Evolutionary conservation across 1,140 invertebrate genomes (phyloP).

Genomic region (Drosophila ohnishii): DNA sequence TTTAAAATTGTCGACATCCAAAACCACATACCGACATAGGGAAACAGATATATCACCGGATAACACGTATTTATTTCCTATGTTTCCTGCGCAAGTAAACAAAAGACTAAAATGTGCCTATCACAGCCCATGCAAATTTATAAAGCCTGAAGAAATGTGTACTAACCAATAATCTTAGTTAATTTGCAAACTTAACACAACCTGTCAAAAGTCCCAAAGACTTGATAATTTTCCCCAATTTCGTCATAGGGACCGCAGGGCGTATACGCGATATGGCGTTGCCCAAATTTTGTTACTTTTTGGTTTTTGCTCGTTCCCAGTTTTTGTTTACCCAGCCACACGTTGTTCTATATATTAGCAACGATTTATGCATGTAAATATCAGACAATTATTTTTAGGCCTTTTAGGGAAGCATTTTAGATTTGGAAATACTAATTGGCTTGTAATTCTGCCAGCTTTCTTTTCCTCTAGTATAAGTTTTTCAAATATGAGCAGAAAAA

Average conservation of each 20-base stretch:
- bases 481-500: conserved; percentile 27
- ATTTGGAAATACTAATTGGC: conserved; percentile 16
- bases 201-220: conserved; percentile 5
- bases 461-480: conserved; percentile 52
- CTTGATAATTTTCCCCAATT: conserved; percentile 21
- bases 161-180: conserved; percentile 21
- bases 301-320: conserved; percentile 8
- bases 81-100: neutral
- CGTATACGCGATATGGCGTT: conserved; percentile 29
- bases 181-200: conserved; percentile 19
- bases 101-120: conserved; percentile 16
- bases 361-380: conserved; percentile 11
- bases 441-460: neutral
- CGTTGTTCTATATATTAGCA: neutral
- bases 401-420: neutral
- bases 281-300: conserved; percentile 20
- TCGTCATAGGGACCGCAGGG: neutral
- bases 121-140: conserved; percentile 12
- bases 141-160: conserved; percentile 7
- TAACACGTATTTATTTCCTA: neutral
- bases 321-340: conserved; percentile 12
- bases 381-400: conserved; percentile 11
- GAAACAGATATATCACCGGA: neutral
- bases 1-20: conserved; percentile 12
- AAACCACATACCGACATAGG: conserved; percentile 2